phyloP scores from a whole-genome alignment of 2,113 vertebrate species.

The Aviceda subcristata region DNA sequence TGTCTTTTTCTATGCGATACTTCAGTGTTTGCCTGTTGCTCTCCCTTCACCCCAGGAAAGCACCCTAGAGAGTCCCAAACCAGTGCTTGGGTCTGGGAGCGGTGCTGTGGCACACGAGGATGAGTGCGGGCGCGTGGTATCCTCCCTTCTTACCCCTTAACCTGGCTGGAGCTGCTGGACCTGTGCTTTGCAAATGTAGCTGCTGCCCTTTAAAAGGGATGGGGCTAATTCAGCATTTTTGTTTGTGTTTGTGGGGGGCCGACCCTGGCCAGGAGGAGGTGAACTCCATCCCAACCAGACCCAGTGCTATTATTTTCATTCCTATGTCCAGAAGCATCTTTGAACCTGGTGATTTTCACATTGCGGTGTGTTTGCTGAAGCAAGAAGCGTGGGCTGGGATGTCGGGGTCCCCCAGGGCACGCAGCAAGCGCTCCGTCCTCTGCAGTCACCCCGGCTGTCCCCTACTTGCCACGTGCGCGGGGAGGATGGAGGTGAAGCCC shows the following conservation, averaged over 20 bases:
- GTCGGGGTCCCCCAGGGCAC: not conserved
- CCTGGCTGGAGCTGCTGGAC: not conserved
- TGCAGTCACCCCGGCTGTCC: not conserved
- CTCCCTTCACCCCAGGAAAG: not conserved
- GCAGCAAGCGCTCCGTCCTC: not conserved
- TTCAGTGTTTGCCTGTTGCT: not conserved
- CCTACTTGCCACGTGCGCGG: not conserved
- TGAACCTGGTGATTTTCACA: not conserved
- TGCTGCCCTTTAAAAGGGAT: not conserved
- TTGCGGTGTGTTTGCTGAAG: not conserved
- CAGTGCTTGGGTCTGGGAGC: not conserved
- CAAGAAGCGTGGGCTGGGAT: not conserved
- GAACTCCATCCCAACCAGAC: not conserved
- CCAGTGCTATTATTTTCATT: accelerated
- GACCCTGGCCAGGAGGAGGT: not conserved
- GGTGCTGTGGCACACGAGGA: not conserved
- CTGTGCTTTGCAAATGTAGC: accelerated
- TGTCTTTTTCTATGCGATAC: not conserved
- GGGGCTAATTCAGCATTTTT: not conserved
- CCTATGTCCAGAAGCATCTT: not conserved
- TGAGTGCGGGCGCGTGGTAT: not conserved
- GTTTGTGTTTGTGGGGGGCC: not conserved
- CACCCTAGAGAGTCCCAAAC: not conserved
- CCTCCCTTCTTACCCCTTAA: not conserved
- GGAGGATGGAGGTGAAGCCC: not conserved